A percentile compares a stretch with the other conserved stretches of the same genome.
Conservation (phyloP, 1,140 invertebrate species). For the Bombus ignitus region DNA sequence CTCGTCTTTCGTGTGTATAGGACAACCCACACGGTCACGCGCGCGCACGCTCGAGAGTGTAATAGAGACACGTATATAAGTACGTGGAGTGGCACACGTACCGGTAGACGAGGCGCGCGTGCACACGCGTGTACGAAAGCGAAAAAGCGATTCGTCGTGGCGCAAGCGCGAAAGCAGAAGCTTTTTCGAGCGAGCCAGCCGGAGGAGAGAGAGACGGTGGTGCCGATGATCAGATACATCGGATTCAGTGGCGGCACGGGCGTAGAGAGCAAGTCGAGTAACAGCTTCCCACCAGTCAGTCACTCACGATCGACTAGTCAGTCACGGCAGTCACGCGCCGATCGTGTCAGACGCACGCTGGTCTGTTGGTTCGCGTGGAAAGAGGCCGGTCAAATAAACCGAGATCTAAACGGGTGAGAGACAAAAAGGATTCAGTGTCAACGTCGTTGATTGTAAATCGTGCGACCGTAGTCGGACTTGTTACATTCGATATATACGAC, state of each 20-base stretch:
- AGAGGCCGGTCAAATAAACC: constrained; percentile 26
- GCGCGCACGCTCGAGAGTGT: not conserved
- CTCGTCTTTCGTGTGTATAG: constrained; percentile 30
- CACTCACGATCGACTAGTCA: constrained; percentile 59
- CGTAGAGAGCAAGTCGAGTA: constrained; percentile 57
- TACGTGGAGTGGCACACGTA: not conserved
- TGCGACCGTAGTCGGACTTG: not conserved
- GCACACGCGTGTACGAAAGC: constrained; percentile 28
- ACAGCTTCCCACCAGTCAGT: constrained; percentile 63
- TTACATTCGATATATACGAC: not conserved
- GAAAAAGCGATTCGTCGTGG: constrained; percentile 43
- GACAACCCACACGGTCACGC: not conserved
- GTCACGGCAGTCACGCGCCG: constrained; percentile 61
- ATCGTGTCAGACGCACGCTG: constrained; percentile 57
- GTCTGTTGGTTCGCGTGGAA: constrained; percentile 44
- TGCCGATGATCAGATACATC: constrained; percentile 62
- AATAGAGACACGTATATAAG: not conserved
- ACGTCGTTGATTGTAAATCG: constrained; percentile 17
- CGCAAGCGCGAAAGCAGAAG: constrained; percentile 51
- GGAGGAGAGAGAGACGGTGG: constrained; percentile 15
- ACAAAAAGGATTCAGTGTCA: not conserved
- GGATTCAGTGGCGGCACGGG: constrained; percentile 44
- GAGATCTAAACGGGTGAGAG: constrained; percentile 20
- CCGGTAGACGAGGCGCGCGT: not conserved
- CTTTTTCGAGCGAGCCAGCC: constrained; percentile 52